Evolutionary conservation across 2,888 invertebrate species (phyloP), one percentile per base, ranked within the genome.

Genomic region (Agrotis segetum): DNA sequence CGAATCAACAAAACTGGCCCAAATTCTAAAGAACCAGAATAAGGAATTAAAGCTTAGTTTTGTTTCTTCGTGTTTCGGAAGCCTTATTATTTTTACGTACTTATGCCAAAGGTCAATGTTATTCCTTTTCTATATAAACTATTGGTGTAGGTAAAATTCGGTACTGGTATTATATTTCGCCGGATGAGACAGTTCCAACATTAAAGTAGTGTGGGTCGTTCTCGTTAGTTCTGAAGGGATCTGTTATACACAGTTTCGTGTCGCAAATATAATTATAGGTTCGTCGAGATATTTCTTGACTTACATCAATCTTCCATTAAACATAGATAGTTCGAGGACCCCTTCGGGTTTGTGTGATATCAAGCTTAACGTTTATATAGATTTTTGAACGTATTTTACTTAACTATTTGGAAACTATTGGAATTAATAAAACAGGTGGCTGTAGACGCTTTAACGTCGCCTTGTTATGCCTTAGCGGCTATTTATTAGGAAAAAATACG

Each of bases 381-480:
- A 68, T 81, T 81, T 83, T 84, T 63, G 77, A 82, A 70, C 72
- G 75, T 84, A 71, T 79, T 76, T 79, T 81, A 81, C 59, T 65
- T 60, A 61, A 66, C 61, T 68, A 78, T 83, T 81, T 70, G 71
- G 55, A 70, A 74, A 79, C 52, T 82, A 80, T 77, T 79, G 79
- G 78, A 84, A 82, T 80, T 67, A 79, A 79, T 81, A 82, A 81
- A 71, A 77, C 78, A 79, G 86, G 88, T 87, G 88, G 87, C 87
- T 87, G 85, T 90, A 88, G 87, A 88, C 85, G 92, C 92, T 91
- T 91, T 89, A 91, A 86, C 82, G 90, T 90, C 92, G 93, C 93
- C 92, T 92, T 92, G 91, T 90, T 87, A 90, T 92, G 93, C 93
- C 93, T 92, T 91, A 92, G 90, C 83, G 93, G 92, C 92, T 86